phyloP scores from a whole-genome alignment of 2,797 vertebrate species.

The Gymnopithys bicolor region DNA sequence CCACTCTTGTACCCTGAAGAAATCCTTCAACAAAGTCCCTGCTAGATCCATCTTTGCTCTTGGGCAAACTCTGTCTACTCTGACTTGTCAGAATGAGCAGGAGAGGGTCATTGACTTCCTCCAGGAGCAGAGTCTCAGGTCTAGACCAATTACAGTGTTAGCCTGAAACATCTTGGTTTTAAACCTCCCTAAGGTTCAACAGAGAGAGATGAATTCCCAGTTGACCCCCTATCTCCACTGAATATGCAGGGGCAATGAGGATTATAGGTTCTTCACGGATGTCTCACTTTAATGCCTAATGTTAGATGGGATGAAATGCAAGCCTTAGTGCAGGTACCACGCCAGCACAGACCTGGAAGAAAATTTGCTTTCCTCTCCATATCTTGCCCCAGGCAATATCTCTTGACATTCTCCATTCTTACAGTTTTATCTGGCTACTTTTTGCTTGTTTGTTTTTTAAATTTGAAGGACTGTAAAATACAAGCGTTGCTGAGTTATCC shows the following conservation, averaged over 20 bases:
- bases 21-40: background rate
- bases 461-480: conserved; percentile 42
- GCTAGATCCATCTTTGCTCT: background rate
- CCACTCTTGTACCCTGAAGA: background rate
- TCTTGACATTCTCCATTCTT: background rate
- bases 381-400: background rate
- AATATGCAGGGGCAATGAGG: background rate
- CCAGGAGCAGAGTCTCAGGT: background rate
- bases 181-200: background rate
- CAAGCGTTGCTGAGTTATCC: conserved; percentile 50
- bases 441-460: conserved; percentile 13
- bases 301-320: background rate
- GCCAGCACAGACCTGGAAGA: background rate
- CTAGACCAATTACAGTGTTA: background rate
- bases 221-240: background rate
- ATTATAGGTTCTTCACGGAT: background rate
- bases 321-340: background rate
- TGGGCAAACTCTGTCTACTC: background rate
- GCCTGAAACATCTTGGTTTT: background rate
- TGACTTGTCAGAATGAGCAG: background rate
- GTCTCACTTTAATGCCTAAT: background rate
- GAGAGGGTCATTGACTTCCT: background rate
- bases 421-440: conserved; percentile 16
- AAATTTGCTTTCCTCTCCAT: background rate
- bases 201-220: background rate